Evolutionary conservation across 2,113 vertebrate genomes (phyloP).

Genomic region (Capreolus pygargus): DNA sequence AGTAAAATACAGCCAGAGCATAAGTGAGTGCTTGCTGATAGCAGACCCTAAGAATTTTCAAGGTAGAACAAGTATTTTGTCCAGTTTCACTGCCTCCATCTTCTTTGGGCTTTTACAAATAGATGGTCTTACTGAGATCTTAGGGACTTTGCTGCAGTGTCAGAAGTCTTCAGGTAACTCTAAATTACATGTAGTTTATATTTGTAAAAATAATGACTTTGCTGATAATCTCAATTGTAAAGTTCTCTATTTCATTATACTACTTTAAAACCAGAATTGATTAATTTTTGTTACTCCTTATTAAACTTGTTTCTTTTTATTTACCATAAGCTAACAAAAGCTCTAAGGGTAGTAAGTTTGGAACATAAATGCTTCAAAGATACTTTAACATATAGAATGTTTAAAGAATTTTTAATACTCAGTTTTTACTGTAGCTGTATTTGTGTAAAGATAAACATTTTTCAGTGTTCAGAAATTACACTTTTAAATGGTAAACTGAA

Average conservation of each 20-base stretch:
- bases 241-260: background rate
- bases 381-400: background rate
- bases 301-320: background rate
- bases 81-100: background rate
- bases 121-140: background rate
- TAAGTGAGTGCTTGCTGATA: background rate
- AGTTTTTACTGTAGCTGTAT: slow-evolving; percentile 1
- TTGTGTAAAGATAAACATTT: slow-evolving; percentile 21
- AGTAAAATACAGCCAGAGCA: background rate
- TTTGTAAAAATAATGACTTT: slow-evolving; percentile 25
- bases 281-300: slow-evolving; percentile 15
- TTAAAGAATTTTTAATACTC: background rate
- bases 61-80: background rate
- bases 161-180: background rate
- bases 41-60: background rate
- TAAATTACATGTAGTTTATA: slow-evolving; percentile 10
- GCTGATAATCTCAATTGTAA: slow-evolving; percentile 8
- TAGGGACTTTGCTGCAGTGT: background rate
- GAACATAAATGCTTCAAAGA: slow-evolving; percentile 26
- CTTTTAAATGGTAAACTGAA: slow-evolving; percentile 29
- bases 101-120: slow-evolving; percentile 15
- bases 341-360: slow-evolving; percentile 2
- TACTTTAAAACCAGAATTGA: slow-evolving; percentile 19
- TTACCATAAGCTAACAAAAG: slow-evolving; percentile 35
- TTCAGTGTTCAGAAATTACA: slow-evolving; percentile 18